A percentile compares a stretch with the other conserved stretches of the same genome.
Conservation (phyloP, 2,113 vertebrate species). For the Sebastes schlegelii region DNA sequence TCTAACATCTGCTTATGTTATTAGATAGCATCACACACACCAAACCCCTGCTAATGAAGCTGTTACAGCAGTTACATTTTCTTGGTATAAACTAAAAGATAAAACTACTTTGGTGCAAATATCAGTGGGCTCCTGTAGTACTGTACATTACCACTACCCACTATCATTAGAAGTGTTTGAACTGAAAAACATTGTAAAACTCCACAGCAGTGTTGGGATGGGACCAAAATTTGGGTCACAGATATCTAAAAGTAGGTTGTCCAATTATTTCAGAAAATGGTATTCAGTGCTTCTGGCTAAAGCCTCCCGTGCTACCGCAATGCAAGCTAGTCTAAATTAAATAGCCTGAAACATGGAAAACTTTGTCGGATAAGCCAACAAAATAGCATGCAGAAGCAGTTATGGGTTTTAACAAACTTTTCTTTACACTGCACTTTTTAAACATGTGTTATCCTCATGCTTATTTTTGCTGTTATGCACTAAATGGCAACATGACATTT, state of each 20-base stretch:
- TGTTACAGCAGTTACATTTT: background rate
- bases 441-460: conserved; percentile 17
- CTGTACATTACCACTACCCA: background rate
- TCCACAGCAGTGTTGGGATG: conserved; percentile 17
- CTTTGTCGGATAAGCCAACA: conserved; percentile 44
- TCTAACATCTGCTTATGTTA: background rate
- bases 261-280: conserved; percentile 69
- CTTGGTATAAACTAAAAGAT: background rate
- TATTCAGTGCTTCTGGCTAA: conserved; percentile 64
- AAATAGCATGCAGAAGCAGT: conserved; percentile 41
- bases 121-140: background rate
- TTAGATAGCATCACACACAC: background rate
- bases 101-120: background rate
- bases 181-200: conserved; percentile 13
- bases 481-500: background rate
- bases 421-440: conserved; percentile 42
- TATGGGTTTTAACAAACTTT: conserved; percentile 29
- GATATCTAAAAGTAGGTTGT: conserved; percentile 63
- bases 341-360: conserved; percentile 50
- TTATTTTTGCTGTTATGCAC: background rate
- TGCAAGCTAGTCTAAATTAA: conserved; percentile 49
- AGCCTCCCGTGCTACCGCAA: conserved; percentile 28
- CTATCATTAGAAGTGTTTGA: conserved; percentile 15
- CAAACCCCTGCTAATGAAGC: background rate
- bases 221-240: conserved; percentile 60